Base-by-base conservation (phyloP, 2,888 invertebrate genomes). In the Caenorhabditis macrosperma region DNA sequence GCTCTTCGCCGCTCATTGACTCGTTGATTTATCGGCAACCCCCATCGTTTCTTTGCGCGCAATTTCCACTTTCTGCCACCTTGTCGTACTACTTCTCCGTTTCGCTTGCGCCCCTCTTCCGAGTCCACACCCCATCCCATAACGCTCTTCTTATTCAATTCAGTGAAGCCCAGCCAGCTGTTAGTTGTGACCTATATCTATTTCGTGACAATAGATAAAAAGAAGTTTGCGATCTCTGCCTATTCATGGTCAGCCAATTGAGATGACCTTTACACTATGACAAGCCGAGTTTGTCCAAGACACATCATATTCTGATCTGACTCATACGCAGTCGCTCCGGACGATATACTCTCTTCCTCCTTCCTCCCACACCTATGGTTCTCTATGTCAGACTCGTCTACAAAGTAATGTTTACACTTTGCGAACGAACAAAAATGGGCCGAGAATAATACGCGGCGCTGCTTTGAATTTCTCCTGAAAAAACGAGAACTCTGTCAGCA, bases 371-470 rank as follows among this genome's bases (percentile, higher is more conserved):
- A 5, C n/a, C n/a, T 17, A 75, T 75, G 74, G 74, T 66, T 75
- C 74, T 75, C 66, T 75, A 75, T 75, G 74, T 75, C 60, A 59
- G 74, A 66, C 74, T 75, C 52, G 74, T 75, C 50, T 75, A 66
- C 54, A 75, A 75, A 75, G 74, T 75, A 75, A 75, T 75, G 74
- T 75, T 75, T 66, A 75, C 74, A 50, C 48, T 64, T 74, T 15
- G 57, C 57, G 54, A 63, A 71, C 63, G 69, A 71, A 69, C 60
- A 54, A 69, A 63, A 61, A 61, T 71, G 61, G 57, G 26, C n/a
- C 44, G 61, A 24, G 59, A 60, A 60, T 69, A 59, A 54, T 69
- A 60, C 54, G 33, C 55, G 20, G 33, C 28, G 9, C 30, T 60
- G 35, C 54, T 69, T 48, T 59, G 26, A 24, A 50, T 26, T 41